phyloP scores from a whole-genome alignment of 2,113 vertebrate species.

The Sigmodon hispidus region DNA sequence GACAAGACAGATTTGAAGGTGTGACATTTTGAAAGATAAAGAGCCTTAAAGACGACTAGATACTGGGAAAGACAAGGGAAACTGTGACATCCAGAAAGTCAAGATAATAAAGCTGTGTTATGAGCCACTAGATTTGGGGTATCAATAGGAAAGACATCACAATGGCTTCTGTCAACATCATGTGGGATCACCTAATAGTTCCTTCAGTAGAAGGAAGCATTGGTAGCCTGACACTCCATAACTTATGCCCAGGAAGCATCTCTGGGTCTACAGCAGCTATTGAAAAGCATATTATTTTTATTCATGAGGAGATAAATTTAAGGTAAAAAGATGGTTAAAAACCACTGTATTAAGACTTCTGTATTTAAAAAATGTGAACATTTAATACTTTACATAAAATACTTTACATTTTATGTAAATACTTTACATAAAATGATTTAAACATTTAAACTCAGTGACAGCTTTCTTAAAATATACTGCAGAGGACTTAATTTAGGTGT shows the following conservation, averaged over 20 bases:
- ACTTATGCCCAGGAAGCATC: background rate
- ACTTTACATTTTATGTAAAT: too few species aligned
- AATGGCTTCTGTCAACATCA: background rate
- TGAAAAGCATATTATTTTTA: background rate
- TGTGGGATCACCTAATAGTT: background rate
- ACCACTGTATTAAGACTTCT: background rate
- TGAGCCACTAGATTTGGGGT: background rate
- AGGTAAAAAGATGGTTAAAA: background rate
- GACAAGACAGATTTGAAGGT: background rate
- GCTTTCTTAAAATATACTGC: background rate
- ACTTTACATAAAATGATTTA: background rate
- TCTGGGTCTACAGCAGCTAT: background rate
- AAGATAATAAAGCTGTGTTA: background rate
- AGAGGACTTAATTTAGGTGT: background rate
- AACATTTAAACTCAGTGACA: background rate
- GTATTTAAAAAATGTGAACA: background rate
- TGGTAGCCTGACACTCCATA: background rate
- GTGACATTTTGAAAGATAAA: background rate
- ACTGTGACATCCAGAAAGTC: background rate
- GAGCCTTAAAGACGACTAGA: background rate
- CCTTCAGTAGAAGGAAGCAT: background rate
- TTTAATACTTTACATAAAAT: background rate
- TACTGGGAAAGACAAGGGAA: background rate
- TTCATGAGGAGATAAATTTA: background rate
- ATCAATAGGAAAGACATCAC: background rate